Percentiles rank a stretch among this genome's conserved stretches.
These are phyloP conservation scores for Gymnobelideus leadbeateri DNA, from an alignment of 2,113 vertebrate species.

Conservation along the genomic window DNA sequence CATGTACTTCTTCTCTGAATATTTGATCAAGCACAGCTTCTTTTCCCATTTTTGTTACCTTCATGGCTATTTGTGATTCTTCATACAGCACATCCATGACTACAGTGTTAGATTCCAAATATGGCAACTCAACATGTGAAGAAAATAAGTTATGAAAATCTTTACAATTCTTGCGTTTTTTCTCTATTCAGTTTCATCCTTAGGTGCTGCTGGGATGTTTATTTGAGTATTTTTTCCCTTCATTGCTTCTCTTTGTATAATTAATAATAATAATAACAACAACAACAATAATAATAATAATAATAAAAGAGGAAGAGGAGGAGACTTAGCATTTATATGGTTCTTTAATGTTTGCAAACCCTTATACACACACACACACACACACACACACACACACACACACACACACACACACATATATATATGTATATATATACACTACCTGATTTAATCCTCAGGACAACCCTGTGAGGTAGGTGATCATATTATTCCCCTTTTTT, in stretches of 20 bases:
- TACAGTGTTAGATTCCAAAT: no score
- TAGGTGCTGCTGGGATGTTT: neutral
- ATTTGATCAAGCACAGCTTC: neutral
- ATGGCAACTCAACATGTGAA: neutral
- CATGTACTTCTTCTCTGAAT: neutral
- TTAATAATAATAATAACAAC: neutral
- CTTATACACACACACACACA: no score
- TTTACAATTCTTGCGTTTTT: neutral
- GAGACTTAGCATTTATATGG: neutral
- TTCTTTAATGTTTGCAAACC: neutral
- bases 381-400: no score
- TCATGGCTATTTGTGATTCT: neutral
- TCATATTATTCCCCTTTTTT: neutral
- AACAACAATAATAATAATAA: no score
- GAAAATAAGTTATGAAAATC: neutral
- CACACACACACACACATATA: no score
- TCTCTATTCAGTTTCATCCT: neutral
- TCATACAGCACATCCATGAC: neutral
- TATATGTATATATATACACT: no score
- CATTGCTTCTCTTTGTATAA: neutral
- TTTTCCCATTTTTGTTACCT: neutral
- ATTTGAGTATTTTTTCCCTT: neutral
- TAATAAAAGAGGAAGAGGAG: neutral
- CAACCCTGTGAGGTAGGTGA: neutral
- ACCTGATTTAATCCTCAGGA: conserved; percentile 8